Base-by-base conservation (phyloP, 2,888 invertebrate species). In the Copidosoma aretas region DNA sequence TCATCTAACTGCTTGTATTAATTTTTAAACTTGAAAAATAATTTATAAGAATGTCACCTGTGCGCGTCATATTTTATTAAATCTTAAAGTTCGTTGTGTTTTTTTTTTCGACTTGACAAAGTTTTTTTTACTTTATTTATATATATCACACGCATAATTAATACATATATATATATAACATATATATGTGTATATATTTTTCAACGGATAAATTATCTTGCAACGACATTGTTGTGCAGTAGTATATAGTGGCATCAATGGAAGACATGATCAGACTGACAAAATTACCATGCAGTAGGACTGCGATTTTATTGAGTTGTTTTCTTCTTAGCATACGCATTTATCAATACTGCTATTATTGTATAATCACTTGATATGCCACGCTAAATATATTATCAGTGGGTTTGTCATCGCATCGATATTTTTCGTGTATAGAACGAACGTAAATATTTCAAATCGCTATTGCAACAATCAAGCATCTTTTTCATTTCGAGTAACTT, bases 81-180 rank as follows among this genome's bases (percentile, higher is more conserved):
- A 68, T 71, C 58, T 59, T 60, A 71, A 68, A 71, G 66, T 71
- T 71, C 71, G 71, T 71, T 71, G 71, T 71, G 60, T 67, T 52
- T 60, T 53, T 43, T 54, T 22, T 19, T 25, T 60, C 49, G 60
- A 64, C 62, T 32, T 8, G 32, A 32, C 3, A 46, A 46, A 46
- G 14, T 46, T 46, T 46, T 46, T 51, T 15, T 67, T 60, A 51
- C 12, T 54, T 57, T 49, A 67, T 61, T 68, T 62, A 53, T 71
- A 71, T 49, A 70, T 71, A 71, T 71, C 65, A 71, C 68, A 71
- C 71, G 59, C 62, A 65, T 68, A 64, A 63, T 60, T 59, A 68
- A 67, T 67, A 67, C 64, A 43, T 67, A 43, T 62, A 66, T 66
- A 65, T 61, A 60, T 67, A 46, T 63, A 46, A 66, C 62, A 65